Evolutionary conservation across 2,888 invertebrate species (phyloP).

Genomic region (Hyalella azteca): DNA sequence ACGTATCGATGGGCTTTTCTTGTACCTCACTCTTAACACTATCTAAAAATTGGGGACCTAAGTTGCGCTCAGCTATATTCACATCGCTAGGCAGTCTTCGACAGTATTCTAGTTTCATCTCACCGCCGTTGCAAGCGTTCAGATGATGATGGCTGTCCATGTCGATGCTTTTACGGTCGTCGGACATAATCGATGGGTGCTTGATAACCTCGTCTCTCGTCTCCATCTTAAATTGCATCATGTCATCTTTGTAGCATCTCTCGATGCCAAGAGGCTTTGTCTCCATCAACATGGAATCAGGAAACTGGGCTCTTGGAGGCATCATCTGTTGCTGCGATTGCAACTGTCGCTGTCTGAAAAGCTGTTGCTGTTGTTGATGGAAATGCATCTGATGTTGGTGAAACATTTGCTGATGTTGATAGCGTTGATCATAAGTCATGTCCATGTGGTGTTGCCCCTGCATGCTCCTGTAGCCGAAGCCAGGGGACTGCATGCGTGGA

Average conservation of each 20-base stretch:
- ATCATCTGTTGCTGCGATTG: constrained; percentile 37
- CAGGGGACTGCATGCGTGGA: constrained; percentile 16
- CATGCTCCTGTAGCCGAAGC: constrained; percentile 4
- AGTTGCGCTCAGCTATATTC: constrained; percentile 11
- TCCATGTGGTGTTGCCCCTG: constrained; percentile 15
- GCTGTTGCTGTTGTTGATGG: constrained; percentile 23
- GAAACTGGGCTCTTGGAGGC: neutral
- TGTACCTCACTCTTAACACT: constrained; percentile 26
- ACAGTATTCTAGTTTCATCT: neutral
- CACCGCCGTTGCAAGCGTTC: neutral
- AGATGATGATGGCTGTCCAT: neutral
- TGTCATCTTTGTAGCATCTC: constrained; percentile 2
- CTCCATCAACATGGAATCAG: neutral
- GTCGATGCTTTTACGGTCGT: neutral
- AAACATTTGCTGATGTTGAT: neutral
- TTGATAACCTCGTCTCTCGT: neutral
- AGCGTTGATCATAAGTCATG: constrained; percentile 1
- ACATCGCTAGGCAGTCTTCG: neutral
- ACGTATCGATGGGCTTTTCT: constrained; percentile 3
- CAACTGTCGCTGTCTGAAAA: constrained; percentile 19
- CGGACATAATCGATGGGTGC: neutral
- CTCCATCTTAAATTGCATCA: neutral
- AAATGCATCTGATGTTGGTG: constrained; percentile 30
- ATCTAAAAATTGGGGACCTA: constrained; percentile 30
- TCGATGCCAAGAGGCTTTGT: neutral